Evolutionary conservation across 1,140 invertebrate genomes (phyloP).

Genomic region (Neodiprion pinetum): DNA sequence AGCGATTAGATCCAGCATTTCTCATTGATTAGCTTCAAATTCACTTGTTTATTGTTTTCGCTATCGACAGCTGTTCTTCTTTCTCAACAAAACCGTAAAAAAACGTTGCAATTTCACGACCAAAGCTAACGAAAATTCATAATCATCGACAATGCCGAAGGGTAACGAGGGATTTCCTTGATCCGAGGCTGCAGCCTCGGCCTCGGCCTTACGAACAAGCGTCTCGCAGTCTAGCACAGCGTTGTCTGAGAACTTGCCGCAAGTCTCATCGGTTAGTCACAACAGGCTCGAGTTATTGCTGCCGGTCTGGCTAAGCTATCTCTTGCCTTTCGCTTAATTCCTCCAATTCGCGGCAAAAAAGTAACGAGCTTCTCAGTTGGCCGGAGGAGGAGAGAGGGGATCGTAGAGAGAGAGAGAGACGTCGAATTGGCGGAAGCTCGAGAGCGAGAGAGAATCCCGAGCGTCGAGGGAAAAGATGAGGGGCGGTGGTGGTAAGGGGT

Average conservation of each 20-base stretch:
- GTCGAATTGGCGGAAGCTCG: no score
- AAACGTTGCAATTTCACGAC: no score
- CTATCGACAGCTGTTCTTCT: no score
- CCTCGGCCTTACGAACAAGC: background rate
- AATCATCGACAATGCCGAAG: no score
- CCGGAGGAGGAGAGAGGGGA: background rate
- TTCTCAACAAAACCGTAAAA: no score
- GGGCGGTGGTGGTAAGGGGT: background rate
- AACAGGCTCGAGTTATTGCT: background rate
- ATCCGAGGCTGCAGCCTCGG: background rate
- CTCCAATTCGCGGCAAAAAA: conserved; percentile 40
- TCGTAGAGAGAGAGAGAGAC: background rate
- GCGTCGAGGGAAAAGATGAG: background rate
- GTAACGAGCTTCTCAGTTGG: background rate
- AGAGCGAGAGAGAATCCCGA: no score
- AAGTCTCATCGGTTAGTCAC: conserved; percentile 4
- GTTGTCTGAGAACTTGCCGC: background rate
- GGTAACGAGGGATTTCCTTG: no score
- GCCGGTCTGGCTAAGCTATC: background rate
- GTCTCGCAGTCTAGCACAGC: background rate
- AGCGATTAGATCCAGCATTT: no score
- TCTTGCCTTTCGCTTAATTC: conserved; percentile 25
- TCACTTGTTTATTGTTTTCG: no score
- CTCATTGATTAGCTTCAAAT: no score
- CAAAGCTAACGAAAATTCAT: no score